Percentiles rank a stretch among this genome's conserved stretches.
Evolutionary conservation across 2,797 vertebrate species (phyloP).

Genomic region (Lepilemur ruficaudatus): DNA sequence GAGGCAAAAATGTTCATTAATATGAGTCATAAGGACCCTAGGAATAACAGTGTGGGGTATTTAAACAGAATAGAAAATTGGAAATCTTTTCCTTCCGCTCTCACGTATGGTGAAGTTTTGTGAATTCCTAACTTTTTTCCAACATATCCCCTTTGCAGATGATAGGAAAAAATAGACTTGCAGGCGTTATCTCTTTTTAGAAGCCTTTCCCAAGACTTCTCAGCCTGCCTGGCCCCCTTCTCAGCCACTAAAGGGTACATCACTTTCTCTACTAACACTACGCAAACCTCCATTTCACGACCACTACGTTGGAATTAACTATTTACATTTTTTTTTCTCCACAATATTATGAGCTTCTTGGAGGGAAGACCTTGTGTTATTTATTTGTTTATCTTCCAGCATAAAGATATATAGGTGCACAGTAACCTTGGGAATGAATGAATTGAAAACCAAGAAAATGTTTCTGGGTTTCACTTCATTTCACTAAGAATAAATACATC

Average conservation of each 20-base stretch:
- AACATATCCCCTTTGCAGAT: background rate
- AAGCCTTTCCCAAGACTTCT: background rate
- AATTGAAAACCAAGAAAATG: background rate
- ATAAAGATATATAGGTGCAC: background rate
- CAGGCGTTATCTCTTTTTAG: background rate
- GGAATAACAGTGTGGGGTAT: background rate
- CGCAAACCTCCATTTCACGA: background rate
- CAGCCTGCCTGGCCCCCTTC: background rate
- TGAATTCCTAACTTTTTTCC: constrained; percentile 35
- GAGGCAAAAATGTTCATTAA: constrained; percentile 57
- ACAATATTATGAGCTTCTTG: background rate
- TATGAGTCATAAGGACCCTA: constrained; percentile 46
- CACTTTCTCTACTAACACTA: background rate
- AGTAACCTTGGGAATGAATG: background rate
- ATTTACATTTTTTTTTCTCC: background rate
- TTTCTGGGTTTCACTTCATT: constrained; percentile 2
- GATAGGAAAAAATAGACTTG: background rate
- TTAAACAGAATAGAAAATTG: constrained; percentile 21
- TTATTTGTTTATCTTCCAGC: background rate
- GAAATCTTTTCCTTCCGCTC: background rate
- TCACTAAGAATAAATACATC: background rate
- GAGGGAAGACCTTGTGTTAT: background rate
- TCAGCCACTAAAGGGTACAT: background rate
- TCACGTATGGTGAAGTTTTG: background rate
- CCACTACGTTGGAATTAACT: background rate